These are phyloP conservation scores for Drosophila ficusphila DNA, from an alignment of 1,140 invertebrate species.

Conservation along the genomic window DNA sequence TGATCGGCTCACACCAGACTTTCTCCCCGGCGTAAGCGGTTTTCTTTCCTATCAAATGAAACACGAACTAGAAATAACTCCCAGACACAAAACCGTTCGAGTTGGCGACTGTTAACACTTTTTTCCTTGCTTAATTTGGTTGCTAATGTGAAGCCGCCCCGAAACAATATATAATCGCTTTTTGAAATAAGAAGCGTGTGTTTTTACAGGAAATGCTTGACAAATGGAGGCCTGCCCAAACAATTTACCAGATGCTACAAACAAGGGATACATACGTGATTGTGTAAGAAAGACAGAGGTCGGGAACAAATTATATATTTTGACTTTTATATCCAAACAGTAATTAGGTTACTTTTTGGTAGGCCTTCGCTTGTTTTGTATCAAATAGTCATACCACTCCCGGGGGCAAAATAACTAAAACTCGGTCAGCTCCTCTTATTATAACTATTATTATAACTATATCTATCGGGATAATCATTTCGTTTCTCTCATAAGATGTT, in stretches of 20 bases:
- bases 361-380: too few species aligned
- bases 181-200: constrained; percentile 18
- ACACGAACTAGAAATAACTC: constrained; percentile 61
- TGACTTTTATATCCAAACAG: constrained; percentile 17
- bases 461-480: too few species aligned
- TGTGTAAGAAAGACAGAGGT: neutral
- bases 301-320: constrained; percentile 21
- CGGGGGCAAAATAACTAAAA: too few species aligned
- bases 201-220: constrained; percentile 41
- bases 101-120: constrained; percentile 1
- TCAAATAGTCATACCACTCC: too few species aligned
- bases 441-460: too few species aligned
- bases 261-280: neutral
- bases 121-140: constrained; percentile 57
- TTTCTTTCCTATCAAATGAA: constrained; percentile 49
- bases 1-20: neutral
- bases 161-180: constrained; percentile 51
- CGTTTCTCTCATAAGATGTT: too few species aligned
- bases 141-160: constrained; percentile 48
- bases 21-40: too few species aligned
- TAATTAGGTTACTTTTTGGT: too few species aligned
- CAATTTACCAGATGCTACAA: constrained; percentile 39
- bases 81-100: constrained; percentile 39
- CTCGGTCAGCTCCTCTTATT: too few species aligned
- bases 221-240: constrained; percentile 18